Evolutionary conservation across 2,797 vertebrate species (phyloP), one percentile per base, ranked within the genome.

Genomic region (Valencia hispanica): DNA sequence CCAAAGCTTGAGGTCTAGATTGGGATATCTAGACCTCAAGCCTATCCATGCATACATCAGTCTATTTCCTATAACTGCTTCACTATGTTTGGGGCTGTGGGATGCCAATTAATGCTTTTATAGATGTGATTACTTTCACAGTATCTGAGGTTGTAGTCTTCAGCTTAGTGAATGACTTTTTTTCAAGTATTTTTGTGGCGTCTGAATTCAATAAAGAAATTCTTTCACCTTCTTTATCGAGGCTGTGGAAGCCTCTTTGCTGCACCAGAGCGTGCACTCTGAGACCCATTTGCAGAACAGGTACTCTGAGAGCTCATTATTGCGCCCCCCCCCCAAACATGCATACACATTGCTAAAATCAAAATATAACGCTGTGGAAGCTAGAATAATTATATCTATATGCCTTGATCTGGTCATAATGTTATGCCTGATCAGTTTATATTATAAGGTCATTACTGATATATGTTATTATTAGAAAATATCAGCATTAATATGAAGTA

Each of bases 181-280:
- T 65, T 11, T 14, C 0, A n/a, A n/a, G 36, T 25, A 14, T 43
- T 43, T n/a, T 41, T 66, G 27, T 66, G 63, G 15, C 36, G 39
- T 43, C 39, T 41, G 6, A 12, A 14, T 43, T 25, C 18, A 14
- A n/a, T 36, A 43, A 39, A 39, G 3, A 53, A 53, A 25, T n/a
- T 53, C 20, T 36, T 18, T 22, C 14, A 50, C 55, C 43, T 59
- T 59, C 55, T 53, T 68, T 75, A 11, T 79, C 20, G 50, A 69
- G 25, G 61, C 79, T 81, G 77, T 83, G 87, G 70, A 86, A 78
- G 83, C 79, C 65, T 69, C 78, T 68, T 75, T 83, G 83, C 78
- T 85, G 78, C 36, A 68, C 80, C 78, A 84, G 72, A 0, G 77
- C 30, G 70, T 82, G 73, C 68, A 79, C 75, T 55, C 78, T 78